Evolutionary conservation across 2,888 invertebrate genomes (phyloP).

Genomic region (Chymomyza procnemis): DNA sequence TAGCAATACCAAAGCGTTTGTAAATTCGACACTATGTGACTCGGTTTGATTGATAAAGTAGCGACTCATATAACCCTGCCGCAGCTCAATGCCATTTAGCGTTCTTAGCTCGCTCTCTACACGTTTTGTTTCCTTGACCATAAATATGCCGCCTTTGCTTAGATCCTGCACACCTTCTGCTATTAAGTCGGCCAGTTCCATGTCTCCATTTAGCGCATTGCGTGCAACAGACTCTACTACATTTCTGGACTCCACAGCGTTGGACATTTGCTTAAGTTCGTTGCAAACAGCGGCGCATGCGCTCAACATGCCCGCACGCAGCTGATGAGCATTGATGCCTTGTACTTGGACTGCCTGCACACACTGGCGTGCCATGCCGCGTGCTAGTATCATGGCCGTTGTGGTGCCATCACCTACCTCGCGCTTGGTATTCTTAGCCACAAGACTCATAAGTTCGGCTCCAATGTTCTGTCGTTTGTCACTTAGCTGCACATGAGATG

Average conservation of each 20-base stretch:
- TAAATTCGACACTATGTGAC: slow-evolving; percentile 97
- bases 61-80: slow-evolving; percentile 98
- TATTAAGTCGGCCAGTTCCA: slow-evolving; percentile 91
- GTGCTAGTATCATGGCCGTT: slow-evolving; percentile 96
- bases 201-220: slow-evolving; percentile 98
- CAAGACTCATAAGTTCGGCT: slow-evolving; percentile 97
- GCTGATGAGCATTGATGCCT: slow-evolving; percentile 94
- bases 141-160: slow-evolving; percentile 97
- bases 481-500: slow-evolving; percentile 97
- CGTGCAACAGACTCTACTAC: slow-evolving; percentile 99
- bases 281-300: slow-evolving; percentile 95
- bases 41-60: slow-evolving; percentile 98
- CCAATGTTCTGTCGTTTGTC: slow-evolving; percentile 99
- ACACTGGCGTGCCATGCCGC: slow-evolving; percentile 98
- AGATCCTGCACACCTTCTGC: slow-evolving; percentile 97
- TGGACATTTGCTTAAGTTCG: slow-evolving; percentile 91
- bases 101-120: slow-evolving; percentile 98
- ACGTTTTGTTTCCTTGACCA: slow-evolving; percentile 99
- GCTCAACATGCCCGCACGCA: slow-evolving; percentile 94
- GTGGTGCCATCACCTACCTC: slow-evolving; percentile 99
- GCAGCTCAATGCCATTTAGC: slow-evolving; percentile 98
- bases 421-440: slow-evolving; percentile 99
- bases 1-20: slow-evolving; percentile 94
- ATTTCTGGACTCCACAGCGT: slow-evolving; percentile 97
- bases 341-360: slow-evolving; percentile 98